phyloP scores from a whole-genome alignment of 2,888 invertebrate species.

The Chymomyza procnemis region DNA sequence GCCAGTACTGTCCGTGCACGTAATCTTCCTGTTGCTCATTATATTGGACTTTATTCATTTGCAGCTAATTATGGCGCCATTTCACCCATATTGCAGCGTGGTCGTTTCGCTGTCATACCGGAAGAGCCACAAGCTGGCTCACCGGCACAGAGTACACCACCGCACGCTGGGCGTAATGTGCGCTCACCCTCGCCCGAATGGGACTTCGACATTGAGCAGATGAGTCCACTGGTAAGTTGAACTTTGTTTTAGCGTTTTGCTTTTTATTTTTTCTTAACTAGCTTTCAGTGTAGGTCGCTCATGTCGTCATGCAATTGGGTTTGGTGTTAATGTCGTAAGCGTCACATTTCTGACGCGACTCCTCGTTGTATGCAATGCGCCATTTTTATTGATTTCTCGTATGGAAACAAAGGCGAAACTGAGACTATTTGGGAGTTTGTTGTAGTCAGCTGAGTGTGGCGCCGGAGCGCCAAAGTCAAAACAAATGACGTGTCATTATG shows the following conservation, averaged over 20 bases:
- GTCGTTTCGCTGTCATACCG: conserved; percentile 79
- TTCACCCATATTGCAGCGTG: conserved; percentile 78
- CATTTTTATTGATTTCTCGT: conserved; percentile 62
- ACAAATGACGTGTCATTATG: background rate
- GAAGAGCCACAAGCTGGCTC: conserved; percentile 79
- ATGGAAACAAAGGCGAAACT: background rate
- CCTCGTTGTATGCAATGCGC: conserved; percentile 53
- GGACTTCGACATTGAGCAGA: conserved; percentile 79
- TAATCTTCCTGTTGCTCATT: background rate
- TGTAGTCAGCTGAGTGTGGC: background rate
- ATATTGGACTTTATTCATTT: conserved; percentile 27
- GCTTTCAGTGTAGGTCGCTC: background rate
- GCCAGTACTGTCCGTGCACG: background rate
- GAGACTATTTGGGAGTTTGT: background rate
- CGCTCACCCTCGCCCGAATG: conserved; percentile 79
- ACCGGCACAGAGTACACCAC: conserved; percentile 74
- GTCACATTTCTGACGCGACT: background rate
- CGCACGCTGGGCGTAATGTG: conserved; percentile 49
- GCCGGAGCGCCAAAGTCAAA: background rate
- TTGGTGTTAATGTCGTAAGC: conserved; percentile 42
- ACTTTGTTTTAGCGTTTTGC: background rate
- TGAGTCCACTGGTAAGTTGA: conserved; percentile 46
- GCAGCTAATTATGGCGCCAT: conserved; percentile 78
- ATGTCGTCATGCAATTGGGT: conserved; percentile 34
- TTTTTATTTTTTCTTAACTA: background rate